Evolutionary conservation across 2,797 vertebrate genomes (phyloP), one percentile per base, ranked within the genome.

Genomic region (Hypotaenidia okinawae): DNA sequence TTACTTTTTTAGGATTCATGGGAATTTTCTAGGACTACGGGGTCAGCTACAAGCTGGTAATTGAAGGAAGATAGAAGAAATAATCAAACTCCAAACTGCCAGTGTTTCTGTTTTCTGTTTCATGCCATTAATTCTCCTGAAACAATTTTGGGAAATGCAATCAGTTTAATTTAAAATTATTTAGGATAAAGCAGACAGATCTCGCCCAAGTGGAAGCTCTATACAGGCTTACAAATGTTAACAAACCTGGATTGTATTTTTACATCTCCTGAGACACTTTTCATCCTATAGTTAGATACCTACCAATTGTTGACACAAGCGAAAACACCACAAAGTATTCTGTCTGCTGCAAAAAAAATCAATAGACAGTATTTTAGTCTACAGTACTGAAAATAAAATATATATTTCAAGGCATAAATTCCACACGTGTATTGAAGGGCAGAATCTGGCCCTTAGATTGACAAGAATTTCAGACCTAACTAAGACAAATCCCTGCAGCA

Each of bases 361-460:
- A 96, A 96, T 97, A 92, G 68, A 52, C 37, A 68, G 62, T 87
- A 87, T 95, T 95, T 97, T 89, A 90, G 78, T 83, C 81, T 83
- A 83, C 78, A 73, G n/a, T 75, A 85, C 84, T 47, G 72, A 77
- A 93, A 95, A 89, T 82, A 80, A 94, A 89, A 91, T 63, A 88
- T 75, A 73, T 88, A 88, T 94, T 93, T 95, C 80, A 84, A 93
- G 77, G 81, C 88, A 87, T 95, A 87, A 89, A 93, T 94, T 93
- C 86, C 82, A 88, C 75, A 83, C 37, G 17, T 91, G 86, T 55
- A 75, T 47, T 39, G 54, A 90, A 93, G 75, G 66, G 86, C 75
- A 95, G 93, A 90, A 94, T 89, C 61, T 69, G 64, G 81, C 75
- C 77, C 81, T 57, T 72, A 80, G 64, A 89, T 45, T 85, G 84